Percentiles rank a stretch among this genome's conserved stretches.
Evolutionary conservation across 2,113 vertebrate species (phyloP).

Genomic region (Gymnorhina tibicen): DNA sequence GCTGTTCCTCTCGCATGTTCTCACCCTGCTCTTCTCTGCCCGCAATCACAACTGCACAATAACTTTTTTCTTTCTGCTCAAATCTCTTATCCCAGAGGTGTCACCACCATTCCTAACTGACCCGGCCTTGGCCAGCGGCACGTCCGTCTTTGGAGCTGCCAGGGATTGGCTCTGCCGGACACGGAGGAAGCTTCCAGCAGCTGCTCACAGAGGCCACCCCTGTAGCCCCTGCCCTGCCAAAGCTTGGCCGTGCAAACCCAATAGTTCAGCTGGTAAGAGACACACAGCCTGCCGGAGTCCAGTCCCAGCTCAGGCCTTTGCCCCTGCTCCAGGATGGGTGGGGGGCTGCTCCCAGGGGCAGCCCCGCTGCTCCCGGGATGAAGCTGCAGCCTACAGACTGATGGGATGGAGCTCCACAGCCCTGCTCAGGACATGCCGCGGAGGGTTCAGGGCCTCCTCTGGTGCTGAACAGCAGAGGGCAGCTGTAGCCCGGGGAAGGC

Average conservation of each 20-base stretch:
- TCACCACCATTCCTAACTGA: background rate
- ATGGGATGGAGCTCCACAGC: background rate
- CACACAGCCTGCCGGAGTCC: fast-evolving
- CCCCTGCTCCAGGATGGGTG: no score
- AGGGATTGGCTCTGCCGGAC: background rate
- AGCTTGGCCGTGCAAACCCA: background rate
- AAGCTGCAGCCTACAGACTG: background rate
- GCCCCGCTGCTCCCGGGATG: background rate
- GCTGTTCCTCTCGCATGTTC: background rate
- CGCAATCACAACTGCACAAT: background rate
- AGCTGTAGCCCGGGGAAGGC: background rate
- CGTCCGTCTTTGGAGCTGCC: background rate
- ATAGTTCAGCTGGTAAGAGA: background rate
- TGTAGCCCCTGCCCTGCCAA: background rate
- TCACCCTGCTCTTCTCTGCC: background rate
- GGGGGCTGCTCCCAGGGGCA: background rate
- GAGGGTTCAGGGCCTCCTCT: background rate
- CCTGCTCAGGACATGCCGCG: fast-evolving
- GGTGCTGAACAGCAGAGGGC: background rate
- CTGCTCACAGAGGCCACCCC: background rate
- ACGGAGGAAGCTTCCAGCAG: background rate
- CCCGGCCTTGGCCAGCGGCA: background rate
- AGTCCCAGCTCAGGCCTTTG: background rate
- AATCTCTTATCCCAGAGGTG: no score
- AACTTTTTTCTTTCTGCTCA: background rate